Evolutionary conservation across 2,113 vertebrate species (phyloP).

Genomic region (Campylomormyrus numenius): DNA sequence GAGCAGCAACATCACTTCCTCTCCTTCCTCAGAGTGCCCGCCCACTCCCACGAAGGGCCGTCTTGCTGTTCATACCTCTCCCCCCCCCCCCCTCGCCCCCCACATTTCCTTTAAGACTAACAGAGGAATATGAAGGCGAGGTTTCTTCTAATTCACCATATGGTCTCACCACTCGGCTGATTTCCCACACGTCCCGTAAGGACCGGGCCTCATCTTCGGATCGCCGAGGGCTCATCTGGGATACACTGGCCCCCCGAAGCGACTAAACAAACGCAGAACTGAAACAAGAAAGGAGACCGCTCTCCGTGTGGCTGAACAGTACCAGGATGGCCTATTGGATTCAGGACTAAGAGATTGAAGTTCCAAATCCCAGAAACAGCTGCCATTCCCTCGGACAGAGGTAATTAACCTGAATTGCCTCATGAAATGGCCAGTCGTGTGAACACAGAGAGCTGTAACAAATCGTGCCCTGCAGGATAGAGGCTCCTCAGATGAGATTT

Average conservation of each 20-base stretch:
- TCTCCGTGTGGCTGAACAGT: neutral
- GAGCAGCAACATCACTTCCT: neutral
- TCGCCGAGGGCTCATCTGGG: neutral
- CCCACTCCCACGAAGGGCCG: neutral
- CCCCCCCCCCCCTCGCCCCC: neutral
- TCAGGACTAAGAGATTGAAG: neutral
- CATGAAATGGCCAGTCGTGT: neutral
- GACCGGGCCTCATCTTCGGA: neutral
- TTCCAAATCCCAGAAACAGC: neutral
- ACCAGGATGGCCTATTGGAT: neutral
- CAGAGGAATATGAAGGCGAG: neutral
- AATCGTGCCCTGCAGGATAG: neutral
- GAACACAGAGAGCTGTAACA: neutral
- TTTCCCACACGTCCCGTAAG: neutral
- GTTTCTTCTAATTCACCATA: neutral
- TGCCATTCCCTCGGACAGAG: neutral
- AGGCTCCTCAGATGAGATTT: neutral
- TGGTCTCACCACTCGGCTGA: neutral
- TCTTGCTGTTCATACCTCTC: neutral
- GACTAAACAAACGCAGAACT: conserved; percentile 38
- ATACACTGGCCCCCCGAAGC: conserved; percentile 27
- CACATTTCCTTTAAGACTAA: neutral
- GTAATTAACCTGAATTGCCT: neutral
- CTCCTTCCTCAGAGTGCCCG: neutral
- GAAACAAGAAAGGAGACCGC: conserved; percentile 39